Evolutionary conservation across 2,888 invertebrate genomes (phyloP), one percentile per base, ranked within the genome.

Genomic region (Chrysolina oricalcia): DNA sequence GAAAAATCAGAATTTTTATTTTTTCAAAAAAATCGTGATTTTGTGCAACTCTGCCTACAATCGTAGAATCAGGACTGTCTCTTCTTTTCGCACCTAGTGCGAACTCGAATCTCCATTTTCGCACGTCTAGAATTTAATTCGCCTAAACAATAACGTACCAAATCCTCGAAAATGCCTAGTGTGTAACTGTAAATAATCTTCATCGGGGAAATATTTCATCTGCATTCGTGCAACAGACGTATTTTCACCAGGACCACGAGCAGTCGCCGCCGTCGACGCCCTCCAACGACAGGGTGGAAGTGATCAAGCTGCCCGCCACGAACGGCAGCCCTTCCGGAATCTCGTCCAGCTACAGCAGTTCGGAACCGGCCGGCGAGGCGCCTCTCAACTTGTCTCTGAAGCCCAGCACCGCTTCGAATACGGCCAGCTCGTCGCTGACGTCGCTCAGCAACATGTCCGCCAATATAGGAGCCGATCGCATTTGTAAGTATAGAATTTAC

Each of bases 351-450:
- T 80, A 78, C 69, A 80, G 79, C 73, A 87, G 84, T 83, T 86
- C 87, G 81, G 87, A 88, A 43, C 92, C 93, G 65, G 93, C 91
- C 75, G 90, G 93, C 5, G 96, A 96, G 83, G 92, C 94, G 0
- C 96, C 96, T 0, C 91, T 96, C 23, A 96, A 96, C 89, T 91
- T 96, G 19, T 96, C 95, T 1, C 90, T 96, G 80, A 96, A 96
- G 88, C 94, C 95, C 0, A 88, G 89, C 53, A 87, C 89, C 73
- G 83, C 87, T 71, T 79, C 82, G 40, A 81, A 83, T 27, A 82
- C 78, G 67, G 81, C 83, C 40, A 92, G 91, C 53, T 89, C 92
- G 73, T 89, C 92, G 71, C 87, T 93, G 40, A 91, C 91, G 41
- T 92, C 92, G 0, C 86, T 92, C 17, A 92, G 92, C 83, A 92